Evolutionary conservation across 2,888 invertebrate genomes (phyloP).

Genomic region (Aethes cnicana): DNA sequence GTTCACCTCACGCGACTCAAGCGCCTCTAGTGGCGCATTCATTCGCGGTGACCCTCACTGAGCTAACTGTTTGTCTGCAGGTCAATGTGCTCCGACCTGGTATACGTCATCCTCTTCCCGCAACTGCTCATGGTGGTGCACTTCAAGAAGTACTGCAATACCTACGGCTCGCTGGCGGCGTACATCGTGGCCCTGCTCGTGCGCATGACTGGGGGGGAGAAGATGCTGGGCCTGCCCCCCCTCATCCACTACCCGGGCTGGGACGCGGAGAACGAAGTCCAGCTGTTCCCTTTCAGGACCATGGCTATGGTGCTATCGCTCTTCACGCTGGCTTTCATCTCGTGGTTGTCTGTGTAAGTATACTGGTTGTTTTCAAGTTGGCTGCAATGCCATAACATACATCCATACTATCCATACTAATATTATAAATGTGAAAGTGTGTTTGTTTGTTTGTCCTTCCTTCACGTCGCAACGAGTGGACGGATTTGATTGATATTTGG

Average conservation of each 20-base stretch:
- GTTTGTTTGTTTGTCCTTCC: no score
- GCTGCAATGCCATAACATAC: no score
- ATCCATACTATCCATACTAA: no score
- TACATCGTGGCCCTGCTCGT: slow-evolving; percentile 92
- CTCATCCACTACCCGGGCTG: slow-evolving; percentile 94
- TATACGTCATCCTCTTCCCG: slow-evolving; percentile 99
- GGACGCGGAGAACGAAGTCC: slow-evolving; percentile 89
- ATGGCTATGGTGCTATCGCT: slow-evolving; percentile 96
- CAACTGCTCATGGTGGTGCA: slow-evolving; percentile 99
- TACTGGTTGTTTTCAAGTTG: neutral
- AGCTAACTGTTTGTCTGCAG: slow-evolving; percentile 64
- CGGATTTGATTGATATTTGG: no score
- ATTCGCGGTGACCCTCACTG: no score
- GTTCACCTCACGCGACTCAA: no score
- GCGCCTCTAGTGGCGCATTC: no score
- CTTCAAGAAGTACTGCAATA: slow-evolving; percentile 96
- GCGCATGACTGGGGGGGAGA: slow-evolving; percentile 93
- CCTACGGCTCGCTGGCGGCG: slow-evolving; percentile 96
- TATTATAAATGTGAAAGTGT: no score
- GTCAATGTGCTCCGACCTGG: slow-evolving; percentile 99
- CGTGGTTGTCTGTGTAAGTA: slow-evolving; percentile 89
- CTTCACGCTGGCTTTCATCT: slow-evolving; percentile 89
- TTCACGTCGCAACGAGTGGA: no score
- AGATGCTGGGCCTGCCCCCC: slow-evolving; percentile 90
- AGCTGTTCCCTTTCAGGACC: slow-evolving; percentile 97